A percentile compares a stretch with the other conserved stretches of the same genome.
These are phyloP conservation scores for Meta bourneti DNA, from an alignment of 2,888 invertebrate species.

Conservation along the genomic window DNA sequence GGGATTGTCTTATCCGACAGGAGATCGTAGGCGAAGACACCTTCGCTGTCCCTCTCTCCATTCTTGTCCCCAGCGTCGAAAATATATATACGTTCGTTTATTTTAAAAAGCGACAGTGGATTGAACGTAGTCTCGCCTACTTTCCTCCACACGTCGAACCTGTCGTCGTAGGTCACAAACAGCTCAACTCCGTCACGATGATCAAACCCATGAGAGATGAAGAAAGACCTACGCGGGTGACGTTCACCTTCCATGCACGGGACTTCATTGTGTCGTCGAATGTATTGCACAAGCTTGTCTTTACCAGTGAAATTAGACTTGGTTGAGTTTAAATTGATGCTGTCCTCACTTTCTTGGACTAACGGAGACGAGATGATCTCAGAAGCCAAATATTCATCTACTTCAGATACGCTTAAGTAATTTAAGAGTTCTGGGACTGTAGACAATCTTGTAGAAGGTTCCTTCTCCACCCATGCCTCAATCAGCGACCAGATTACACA, in stretches of 20 bases:
- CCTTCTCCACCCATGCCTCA: constrained; percentile 1
- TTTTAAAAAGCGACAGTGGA: not conserved
- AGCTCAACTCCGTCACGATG: not conserved
- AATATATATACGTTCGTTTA: not conserved
- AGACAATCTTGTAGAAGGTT: not conserved
- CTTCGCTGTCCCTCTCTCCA: not conserved
- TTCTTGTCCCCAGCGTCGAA: not conserved
- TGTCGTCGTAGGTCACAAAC: constrained; percentile 17
- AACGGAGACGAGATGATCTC: constrained; percentile 11
- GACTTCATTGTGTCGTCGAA: no score
- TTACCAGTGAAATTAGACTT: no score
- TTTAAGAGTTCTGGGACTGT: constrained; percentile 10
- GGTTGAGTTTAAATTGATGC: not conserved
- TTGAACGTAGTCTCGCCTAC: not conserved
- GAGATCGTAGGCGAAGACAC: not conserved
- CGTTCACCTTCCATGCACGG: no score
- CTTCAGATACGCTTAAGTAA: not conserved
- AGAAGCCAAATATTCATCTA: constrained; percentile 8
- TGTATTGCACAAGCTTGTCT: no score
- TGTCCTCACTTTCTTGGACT: not conserved
- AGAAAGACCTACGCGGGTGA: no score
- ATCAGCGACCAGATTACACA: not conserved
- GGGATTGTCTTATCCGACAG: not conserved
- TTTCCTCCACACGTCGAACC: constrained; percentile 24
- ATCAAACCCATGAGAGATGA: not conserved